A percentile compares a stretch with the other conserved stretches of the same genome.
Evolutionary conservation across 2,113 vertebrate genomes (phyloP).

Genomic region (Oxyura jamaicensis): DNA sequence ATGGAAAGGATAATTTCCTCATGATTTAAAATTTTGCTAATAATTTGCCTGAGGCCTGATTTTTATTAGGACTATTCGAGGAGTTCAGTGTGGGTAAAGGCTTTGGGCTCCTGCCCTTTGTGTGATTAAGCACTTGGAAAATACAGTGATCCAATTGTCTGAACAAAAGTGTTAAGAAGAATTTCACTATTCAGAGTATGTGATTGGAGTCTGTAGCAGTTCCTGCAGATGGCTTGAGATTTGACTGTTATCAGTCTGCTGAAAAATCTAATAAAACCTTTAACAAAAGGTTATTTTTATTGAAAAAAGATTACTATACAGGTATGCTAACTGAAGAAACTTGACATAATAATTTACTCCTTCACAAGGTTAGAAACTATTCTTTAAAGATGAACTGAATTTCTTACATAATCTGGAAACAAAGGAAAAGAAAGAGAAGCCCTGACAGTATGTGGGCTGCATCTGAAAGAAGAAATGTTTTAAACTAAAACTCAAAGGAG

Average conservation of each 20-base stretch:
- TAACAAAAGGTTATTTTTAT: constrained; percentile 54
- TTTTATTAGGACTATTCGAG: background rate
- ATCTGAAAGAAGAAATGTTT: constrained; percentile 43
- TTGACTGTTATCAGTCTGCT: constrained; percentile 32
- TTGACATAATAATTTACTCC: constrained; percentile 58
- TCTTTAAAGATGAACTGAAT: constrained; percentile 43
- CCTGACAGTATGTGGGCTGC: constrained; percentile 44
- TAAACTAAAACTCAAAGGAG: constrained; percentile 30
- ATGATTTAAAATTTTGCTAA: background rate
- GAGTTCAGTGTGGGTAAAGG: background rate
- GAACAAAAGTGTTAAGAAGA: background rate
- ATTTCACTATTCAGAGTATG: background rate
- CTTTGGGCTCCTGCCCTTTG: background rate
- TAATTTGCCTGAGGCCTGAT: constrained; percentile 3
- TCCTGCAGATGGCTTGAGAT: constrained; percentile 18
- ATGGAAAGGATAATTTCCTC: background rate
- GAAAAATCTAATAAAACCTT: constrained; percentile 28
- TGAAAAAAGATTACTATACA: background rate
- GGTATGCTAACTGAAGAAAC: constrained; percentile 35
- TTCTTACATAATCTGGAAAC: constrained; percentile 53
- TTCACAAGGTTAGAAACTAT: constrained; percentile 31
- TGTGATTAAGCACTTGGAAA: background rate
- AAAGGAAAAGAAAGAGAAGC: constrained; percentile 42
- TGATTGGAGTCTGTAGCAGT: background rate
- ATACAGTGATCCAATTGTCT: background rate